Evolutionary conservation across 2,113 vertebrate genomes (phyloP), one percentile per base, ranked within the genome.

Genomic region (Boleophthalmus pectinirostris): DNA sequence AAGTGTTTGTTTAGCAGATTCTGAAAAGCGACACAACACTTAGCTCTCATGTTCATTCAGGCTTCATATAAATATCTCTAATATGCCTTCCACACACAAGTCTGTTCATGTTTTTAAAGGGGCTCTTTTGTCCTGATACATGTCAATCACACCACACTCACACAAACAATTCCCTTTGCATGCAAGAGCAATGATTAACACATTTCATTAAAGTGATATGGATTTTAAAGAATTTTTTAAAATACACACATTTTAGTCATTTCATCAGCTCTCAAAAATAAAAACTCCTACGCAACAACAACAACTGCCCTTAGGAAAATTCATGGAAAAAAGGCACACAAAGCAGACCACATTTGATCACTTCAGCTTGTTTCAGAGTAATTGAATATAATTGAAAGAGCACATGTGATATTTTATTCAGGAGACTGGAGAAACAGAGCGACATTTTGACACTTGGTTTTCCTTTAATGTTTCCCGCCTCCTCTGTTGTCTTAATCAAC

Each of bases 231-330:
- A 38, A 60, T 57, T 6, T 16, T 67, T 65, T 69, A 21, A 45
- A 66, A 47, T 76, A 77, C 68, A 15, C 12, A 11, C 25, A 38
- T 78, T 81, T 66, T 66, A 81, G 73, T 75, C 66, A 86, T 87
- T 91, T 87, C 72, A 84, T 82, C 78, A 73, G 75, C 60, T 83
- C 70, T 86, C 69, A 65, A 71, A 72, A 74, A 70, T 43, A 60
- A 74, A 67, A 79, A 56, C 75, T 73, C 77, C 73, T 23, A 75
- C 70, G 13, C 80, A 68, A 51, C 29, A 18, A 29, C 54, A 18
- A 23, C 70, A 82, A 74, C 60, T 47, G 64, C 72, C 84, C 53
- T 9, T 53, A 78, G 78, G 71, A 81, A 76, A 20, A 82, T 77
- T 61, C 53, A 47, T 57, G 53, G 57, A 71, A 84, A 66, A 81